Conservation (phyloP, 2,888 invertebrate species). For the Lacanobia oleracea region DNA sequence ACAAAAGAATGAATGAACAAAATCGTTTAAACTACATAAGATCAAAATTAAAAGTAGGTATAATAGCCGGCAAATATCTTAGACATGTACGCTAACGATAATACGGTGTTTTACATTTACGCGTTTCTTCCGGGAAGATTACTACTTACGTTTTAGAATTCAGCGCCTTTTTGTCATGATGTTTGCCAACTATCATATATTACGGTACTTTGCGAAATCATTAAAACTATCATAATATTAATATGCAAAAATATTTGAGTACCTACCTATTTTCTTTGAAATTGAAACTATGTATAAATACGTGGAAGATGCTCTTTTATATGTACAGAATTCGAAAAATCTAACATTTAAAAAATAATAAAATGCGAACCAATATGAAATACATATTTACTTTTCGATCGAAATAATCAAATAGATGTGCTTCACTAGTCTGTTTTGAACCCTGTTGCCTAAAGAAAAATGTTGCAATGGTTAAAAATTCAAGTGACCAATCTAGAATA, state of each 20-base stretch:
- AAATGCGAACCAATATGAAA: conserved; percentile 50
- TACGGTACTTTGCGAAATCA: conserved; percentile 41
- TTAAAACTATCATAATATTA: conserved; percentile 32
- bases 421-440: conserved; percentile 16
- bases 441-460: conserved; percentile 22
- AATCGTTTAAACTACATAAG: conserved; percentile 45
- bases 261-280: conserved; percentile 11
- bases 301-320: conserved; percentile 43
- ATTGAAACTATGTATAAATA: conserved; percentile 33
- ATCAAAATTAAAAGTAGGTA: conserved; percentile 55
- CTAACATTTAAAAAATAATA: conserved; percentile 15
- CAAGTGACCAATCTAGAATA: conserved; percentile 33
- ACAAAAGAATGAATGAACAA: conserved; percentile 62
- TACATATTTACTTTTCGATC: conserved; percentile 16
- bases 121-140: too few species aligned
- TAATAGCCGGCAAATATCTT: conserved; percentile 1
- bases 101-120: not conserved
- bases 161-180: not conserved
- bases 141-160: too few species aligned
- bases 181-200: not conserved
- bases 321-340: conserved; percentile 48
- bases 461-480: conserved; percentile 22
- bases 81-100: not conserved
- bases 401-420: not conserved
- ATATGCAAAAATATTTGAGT: conserved; percentile 48